A percentile compares a stretch with the other conserved stretches of the same genome.
Conservation (phyloP, 2,797 vertebrate genomes). For the Sebastes umbrosus region DNA sequence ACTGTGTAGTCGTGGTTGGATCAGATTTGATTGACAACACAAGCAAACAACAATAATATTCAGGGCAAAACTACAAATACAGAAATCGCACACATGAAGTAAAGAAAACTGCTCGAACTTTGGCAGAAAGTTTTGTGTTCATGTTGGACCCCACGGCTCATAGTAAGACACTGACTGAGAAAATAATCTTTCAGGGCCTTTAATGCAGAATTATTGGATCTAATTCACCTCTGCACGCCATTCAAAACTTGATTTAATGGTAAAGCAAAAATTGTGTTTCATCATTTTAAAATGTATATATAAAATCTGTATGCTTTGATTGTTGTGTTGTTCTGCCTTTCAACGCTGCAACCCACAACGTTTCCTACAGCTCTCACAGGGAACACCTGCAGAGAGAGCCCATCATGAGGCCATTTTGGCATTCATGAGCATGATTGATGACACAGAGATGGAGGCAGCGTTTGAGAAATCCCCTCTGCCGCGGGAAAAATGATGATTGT, state of each 20-base stretch:
- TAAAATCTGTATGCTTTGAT: slow-evolving; percentile 70
- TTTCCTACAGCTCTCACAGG: slow-evolving; percentile 76
- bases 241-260: background rate
- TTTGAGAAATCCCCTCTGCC: slow-evolving; percentile 70
- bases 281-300: background rate
- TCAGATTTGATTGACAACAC: background rate
- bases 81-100: background rate
- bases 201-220: background rate
- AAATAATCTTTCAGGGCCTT: background rate
- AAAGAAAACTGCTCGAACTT: background rate
- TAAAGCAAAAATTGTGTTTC: background rate
- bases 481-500: slow-evolving; percentile 61
- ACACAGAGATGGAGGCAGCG: slow-evolving; percentile 60
- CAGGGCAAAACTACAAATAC: background rate
- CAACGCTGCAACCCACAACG: slow-evolving; percentile 47
- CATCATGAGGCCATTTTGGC: slow-evolving; percentile 75
- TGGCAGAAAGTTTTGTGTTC: background rate
- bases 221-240: background rate
- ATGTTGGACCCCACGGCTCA: background rate
- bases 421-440: slow-evolving; percentile 78
- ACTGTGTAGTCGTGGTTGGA: background rate
- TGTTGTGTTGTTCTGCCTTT: slow-evolving; percentile 63
- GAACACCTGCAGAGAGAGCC: slow-evolving; percentile 78
- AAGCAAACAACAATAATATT: background rate
- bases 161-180: background rate